A percentile compares a stretch with the other conserved stretches of the same genome.
Conservation (phyloP, 2,888 invertebrate species). For the Eupelmus urozonus region DNA sequence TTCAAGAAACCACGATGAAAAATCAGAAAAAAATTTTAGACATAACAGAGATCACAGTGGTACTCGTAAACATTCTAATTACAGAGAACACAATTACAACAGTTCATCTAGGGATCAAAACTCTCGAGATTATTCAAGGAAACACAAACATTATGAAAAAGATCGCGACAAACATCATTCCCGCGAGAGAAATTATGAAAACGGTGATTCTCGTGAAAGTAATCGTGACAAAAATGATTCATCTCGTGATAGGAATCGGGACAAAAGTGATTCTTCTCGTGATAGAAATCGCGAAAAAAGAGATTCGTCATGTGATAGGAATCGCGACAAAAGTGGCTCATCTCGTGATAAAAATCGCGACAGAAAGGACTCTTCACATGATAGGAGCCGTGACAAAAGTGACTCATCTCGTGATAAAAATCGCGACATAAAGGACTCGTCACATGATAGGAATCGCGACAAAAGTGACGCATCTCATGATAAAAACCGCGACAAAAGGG, state of each 20-base stretch:
- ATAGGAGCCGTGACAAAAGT: neutral
- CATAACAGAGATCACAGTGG: slow-evolving; percentile 10
- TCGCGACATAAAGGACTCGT: neutral
- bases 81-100: too few relatives aligned
- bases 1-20: neutral
- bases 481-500: too few relatives aligned
- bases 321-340: slow-evolving; percentile 16
- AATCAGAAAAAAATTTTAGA: neutral
- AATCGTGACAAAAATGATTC: neutral
- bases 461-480: neutral
- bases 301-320: neutral
- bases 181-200: slow-evolving; percentile 24
- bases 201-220: slow-evolving; percentile 3
- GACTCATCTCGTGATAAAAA: slow-evolving; percentile 19
- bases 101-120: neutral
- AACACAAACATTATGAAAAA: neutral
- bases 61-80: too few relatives aligned
- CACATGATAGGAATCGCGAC: neutral
- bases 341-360: slow-evolving; percentile 21
- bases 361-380: slow-evolving; percentile 4
- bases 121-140: slow-evolving; percentile 12
- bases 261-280: slow-evolving; percentile 25
- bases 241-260: neutral
- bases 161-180: slow-evolving; percentile 20
- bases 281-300: slow-evolving; percentile 19